Conservation (phyloP, 1,140 invertebrate genomes). For the Pristionchus pacificus region DNA sequence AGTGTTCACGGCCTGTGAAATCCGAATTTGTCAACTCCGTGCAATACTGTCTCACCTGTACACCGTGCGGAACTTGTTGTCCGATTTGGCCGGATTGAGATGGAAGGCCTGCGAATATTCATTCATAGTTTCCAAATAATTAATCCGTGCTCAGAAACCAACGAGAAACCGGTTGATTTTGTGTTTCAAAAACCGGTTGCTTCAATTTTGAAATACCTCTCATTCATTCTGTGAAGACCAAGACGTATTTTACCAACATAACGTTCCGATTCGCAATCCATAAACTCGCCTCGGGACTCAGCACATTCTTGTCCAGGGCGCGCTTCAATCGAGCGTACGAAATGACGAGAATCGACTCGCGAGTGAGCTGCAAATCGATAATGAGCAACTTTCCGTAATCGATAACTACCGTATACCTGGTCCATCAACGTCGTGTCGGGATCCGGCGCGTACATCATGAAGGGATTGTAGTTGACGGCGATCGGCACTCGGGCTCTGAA, state of each 20-base stretch:
- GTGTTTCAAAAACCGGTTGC: no score
- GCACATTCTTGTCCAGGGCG: constrained; percentile 71
- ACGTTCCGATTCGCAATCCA: no score
- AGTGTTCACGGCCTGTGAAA: no score
- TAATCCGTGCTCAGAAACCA: no score
- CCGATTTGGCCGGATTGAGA: constrained; percentile 82
- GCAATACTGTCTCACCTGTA: constrained; percentile 61
- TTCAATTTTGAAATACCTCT: no score
- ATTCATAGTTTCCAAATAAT: no score
- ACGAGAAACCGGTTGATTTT: no score
- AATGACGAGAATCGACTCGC: constrained; percentile 80
- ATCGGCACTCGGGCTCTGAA: constrained; percentile 72
- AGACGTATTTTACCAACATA: no score
- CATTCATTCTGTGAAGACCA: no score
- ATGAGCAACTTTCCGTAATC: background rate
- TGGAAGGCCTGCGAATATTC: constrained; percentile 69
- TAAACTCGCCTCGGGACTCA: constrained; percentile 75
- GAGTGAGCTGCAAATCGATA: constrained; percentile 62
- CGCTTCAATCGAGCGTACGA: constrained; percentile 83
- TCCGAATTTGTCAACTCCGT: no score
- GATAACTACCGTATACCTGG: constrained; percentile 64
- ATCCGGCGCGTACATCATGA: constrained; percentile 79
- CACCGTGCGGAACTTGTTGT: constrained; percentile 74
- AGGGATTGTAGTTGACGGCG: constrained; percentile 89
- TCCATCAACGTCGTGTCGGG: constrained; percentile 70